Base-by-base conservation (phyloP, 2,888 invertebrate genomes). In the Metellina segmentata region DNA sequence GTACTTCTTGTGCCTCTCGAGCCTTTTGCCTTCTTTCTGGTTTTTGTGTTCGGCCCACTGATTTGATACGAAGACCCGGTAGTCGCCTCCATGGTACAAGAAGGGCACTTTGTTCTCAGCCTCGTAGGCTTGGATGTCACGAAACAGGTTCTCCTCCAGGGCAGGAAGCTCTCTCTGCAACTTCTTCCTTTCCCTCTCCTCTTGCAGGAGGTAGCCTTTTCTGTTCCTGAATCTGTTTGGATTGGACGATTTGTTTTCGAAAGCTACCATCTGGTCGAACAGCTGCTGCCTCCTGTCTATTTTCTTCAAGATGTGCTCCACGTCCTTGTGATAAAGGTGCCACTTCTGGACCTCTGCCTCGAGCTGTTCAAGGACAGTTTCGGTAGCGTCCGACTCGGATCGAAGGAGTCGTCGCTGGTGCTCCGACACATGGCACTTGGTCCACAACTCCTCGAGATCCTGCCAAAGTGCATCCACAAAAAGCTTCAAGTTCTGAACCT, bases 151-250 rank as follows among this genome's bases (percentile, higher is more conserved):
- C 20, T 79, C 69, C 51, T 92, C 92, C 16, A 92, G 77, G 8
- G 70, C 61, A 16, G 97, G 97, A 83, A 98, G 95, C 95, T 97
- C 95, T 94, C 95, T 97, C 70, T 96, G 96, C 11, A 98, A 96
- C 11, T 96, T 96, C 94, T 97, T 98, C n/a, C 98, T 95, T 94
- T 98, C 97, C 94, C 97, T 97, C 95, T 98, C 98, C 94, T 98
- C 98, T 85, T 96, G 96, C 1, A 98, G 95, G 8, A 98, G 95
- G 93, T 97, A 97, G 0, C 98, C 98, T 0, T 98, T 98, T 70
- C 98, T 96, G 95, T 98, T 98, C 94, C 97, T 97, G 94, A 97
- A 98, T 81, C 98, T 96, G 93, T 97, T 97, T 0, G 97, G 97
- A 94, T 97, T 97, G n/a, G 96, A 96, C 0, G 97, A 97, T 85